These are phyloP conservation scores for Edolisoma coerulescens DNA, from an alignment of 2,113 vertebrate genomes.

Conservation along the genomic window DNA sequence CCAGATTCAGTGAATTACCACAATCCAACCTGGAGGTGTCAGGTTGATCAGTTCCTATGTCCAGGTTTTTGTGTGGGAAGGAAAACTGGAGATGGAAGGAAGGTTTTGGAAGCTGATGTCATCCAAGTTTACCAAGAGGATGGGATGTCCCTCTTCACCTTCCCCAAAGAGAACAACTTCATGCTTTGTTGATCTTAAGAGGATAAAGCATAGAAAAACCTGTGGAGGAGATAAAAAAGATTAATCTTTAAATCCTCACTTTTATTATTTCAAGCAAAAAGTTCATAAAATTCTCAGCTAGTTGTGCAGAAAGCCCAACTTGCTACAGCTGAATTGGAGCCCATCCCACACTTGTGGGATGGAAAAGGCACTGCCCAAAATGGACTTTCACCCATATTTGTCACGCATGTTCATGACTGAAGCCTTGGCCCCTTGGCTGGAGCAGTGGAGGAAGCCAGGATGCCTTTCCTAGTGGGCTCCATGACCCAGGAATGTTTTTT, in stretches of 20 bases:
- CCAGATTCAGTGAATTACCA: neutral
- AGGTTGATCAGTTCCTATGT: neutral
- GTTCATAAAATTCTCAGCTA: neutral
- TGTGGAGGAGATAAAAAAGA: neutral
- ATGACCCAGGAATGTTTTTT: neutral
- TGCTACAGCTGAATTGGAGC: neutral
- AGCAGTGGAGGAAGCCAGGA: neutral
- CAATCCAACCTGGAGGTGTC: neutral
- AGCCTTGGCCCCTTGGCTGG: neutral
- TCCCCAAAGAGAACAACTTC: neutral
- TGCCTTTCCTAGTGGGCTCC: neutral
- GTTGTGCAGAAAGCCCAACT: rapidly evolving
- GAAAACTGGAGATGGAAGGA: neutral
- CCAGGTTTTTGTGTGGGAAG: neutral
- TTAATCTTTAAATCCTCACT: neutral
- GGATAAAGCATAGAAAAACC: neutral
- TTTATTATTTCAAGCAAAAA: neutral
- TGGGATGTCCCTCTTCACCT: neutral
- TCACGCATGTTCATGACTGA: neutral
- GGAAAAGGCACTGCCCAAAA: neutral
- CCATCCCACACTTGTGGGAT: neutral
- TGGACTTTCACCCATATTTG: neutral
- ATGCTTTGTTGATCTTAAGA: neutral
- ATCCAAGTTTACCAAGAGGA: neutral
- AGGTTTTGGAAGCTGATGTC: neutral